Evolutionary conservation across 2,113 vertebrate genomes (phyloP).

Genomic region (Nycticorax nycticorax): DNA sequence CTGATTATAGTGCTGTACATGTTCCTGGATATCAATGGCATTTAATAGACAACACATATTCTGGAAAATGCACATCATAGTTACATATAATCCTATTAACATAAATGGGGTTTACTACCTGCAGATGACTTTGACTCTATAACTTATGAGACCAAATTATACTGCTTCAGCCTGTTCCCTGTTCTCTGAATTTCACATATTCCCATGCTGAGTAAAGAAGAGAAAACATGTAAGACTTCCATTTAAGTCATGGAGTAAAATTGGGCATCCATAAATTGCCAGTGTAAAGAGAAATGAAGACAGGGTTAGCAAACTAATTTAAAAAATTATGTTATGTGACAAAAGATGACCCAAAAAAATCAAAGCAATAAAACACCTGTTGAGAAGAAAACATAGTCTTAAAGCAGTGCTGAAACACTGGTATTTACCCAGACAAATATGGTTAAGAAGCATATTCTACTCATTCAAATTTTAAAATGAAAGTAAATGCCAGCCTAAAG

Average conservation of each 20-base stretch:
- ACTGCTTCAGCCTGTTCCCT: neutral
- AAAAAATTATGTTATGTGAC: neutral
- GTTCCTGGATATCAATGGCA: neutral
- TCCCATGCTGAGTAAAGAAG: neutral
- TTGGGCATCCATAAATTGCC: neutral
- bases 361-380: neutral
- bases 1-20: neutral
- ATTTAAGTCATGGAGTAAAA: neutral
- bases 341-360: neutral
- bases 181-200: neutral
- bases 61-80: neutral
- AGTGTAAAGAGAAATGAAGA: neutral
- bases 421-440: neutral
- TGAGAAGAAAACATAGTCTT: neutral
- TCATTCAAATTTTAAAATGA: slow-evolving; percentile 25
- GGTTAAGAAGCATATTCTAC: neutral
- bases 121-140: neutral
- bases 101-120: neutral
- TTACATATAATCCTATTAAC: neutral
- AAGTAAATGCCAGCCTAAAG: slow-evolving; percentile 14
- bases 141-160: neutral
- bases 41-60: neutral
- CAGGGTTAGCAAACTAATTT: neutral
- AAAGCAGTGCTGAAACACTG: neutral
- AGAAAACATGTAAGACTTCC: neutral